Conservation (phyloP, 2,888 invertebrate species). For the Amphipoea oculea region DNA sequence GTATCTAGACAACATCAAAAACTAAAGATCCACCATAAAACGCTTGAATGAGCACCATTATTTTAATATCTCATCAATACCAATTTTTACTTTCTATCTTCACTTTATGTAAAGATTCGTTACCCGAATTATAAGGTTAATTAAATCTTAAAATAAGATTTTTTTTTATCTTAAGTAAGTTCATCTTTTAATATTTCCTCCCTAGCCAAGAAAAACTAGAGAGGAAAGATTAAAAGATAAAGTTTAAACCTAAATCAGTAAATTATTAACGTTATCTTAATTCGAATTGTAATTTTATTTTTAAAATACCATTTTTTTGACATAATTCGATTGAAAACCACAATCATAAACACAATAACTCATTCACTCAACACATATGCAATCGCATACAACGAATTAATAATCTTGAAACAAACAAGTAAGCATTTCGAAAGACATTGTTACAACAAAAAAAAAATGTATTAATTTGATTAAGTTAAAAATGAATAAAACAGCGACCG, state of each 20-base stretch:
- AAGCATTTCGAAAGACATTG: not conserved
- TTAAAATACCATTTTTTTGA: not conserved
- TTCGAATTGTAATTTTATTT: not conserved
- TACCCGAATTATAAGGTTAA: not conserved
- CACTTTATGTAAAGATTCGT: not conserved
- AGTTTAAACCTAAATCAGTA: no score
- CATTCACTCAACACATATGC: not conserved
- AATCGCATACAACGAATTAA: no score
- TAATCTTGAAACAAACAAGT: not conserved
- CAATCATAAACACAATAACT: not conserved
- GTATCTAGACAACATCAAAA: not conserved
- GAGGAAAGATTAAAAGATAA: not conserved
- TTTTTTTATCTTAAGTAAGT: not conserved
- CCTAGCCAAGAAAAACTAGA: not conserved
- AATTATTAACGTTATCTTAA: not conserved
- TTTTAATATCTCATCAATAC: not conserved
- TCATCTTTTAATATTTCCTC: not conserved
- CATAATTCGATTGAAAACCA: not conserved
- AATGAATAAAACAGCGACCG: not conserved
- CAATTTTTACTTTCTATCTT: slow-evolving; percentile 33
- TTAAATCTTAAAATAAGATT: not conserved
- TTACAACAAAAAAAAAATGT: no score
- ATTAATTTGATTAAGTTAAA: not conserved
- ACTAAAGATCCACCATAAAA: not conserved
- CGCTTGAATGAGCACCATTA: not conserved